phyloP scores from a whole-genome alignment of 2,797 vertebrate species.

The Hoplostethus atlanticus region DNA sequence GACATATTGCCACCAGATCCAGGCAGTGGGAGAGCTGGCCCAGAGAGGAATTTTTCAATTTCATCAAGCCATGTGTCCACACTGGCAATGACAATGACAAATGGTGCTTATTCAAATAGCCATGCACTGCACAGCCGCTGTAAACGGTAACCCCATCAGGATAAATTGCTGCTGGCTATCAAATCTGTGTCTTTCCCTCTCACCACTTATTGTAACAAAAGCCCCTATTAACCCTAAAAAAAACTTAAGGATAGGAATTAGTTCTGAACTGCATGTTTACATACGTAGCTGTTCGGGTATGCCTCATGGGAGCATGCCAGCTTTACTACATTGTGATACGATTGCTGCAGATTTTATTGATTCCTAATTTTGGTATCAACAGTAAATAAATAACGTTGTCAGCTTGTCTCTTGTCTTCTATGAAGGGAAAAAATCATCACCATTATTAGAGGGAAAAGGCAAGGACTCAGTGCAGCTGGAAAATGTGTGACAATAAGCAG shows the following conservation, averaged over 20 bases:
- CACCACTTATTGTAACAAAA: conserved; percentile 67
- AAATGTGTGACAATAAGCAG: conserved; percentile 33
- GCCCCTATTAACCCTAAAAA: conserved; percentile 49
- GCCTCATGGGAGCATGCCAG: conserved; percentile 10
- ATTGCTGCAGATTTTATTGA: conserved; percentile 21
- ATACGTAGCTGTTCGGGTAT: conserved; percentile 2
- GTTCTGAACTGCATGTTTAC: conserved; percentile 36
- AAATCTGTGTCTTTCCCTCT: conserved; percentile 77
- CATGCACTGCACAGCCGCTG: conserved; percentile 69
- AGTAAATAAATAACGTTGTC: conserved; percentile 28
- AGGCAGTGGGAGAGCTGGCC: conserved; percentile 50
- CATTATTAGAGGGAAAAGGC: conserved; percentile 5
- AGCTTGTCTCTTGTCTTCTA: conserved; percentile 40
- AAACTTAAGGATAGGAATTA: conserved; percentile 36
- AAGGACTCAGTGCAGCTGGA: conserved; percentile 17
- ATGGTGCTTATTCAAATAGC: conserved; percentile 79
- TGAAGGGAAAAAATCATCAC: conserved; percentile 28
- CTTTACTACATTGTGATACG: conserved; percentile 37
- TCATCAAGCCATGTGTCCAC: conserved; percentile 73
- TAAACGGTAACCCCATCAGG: conserved; percentile 81
- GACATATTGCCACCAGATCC: conserved; percentile 74
- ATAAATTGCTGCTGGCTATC: conserved; percentile 82
- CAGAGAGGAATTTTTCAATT: conserved; percentile 77
- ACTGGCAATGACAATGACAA: conserved; percentile 72
- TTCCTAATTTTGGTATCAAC: conserved; percentile 46